Evolutionary conservation across 2,113 vertebrate genomes (phyloP).

Genomic region (Odobenus rosmarus): DNA sequence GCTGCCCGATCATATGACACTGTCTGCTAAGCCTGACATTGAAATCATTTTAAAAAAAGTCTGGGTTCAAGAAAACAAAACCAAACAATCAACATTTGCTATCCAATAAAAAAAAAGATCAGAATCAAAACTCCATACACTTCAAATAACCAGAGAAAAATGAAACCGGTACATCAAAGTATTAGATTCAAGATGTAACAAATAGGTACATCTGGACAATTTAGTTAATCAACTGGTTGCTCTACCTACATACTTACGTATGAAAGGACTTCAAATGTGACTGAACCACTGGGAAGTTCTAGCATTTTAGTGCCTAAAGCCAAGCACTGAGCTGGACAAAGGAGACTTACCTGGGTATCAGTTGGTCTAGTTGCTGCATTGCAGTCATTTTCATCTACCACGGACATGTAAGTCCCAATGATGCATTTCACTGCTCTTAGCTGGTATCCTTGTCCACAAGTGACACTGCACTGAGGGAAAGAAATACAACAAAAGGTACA

Average conservation of each 20-base stretch:
- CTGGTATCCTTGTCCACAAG: conserved; percentile 97
- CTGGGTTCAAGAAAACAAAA: background rate
- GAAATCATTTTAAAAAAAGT: background rate
- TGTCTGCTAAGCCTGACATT: background rate
- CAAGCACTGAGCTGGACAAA: background rate
- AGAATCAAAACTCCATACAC: background rate
- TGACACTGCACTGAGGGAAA: conserved; percentile 92
- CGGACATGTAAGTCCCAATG: conserved; percentile 91
- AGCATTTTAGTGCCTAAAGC: too few relatives aligned
- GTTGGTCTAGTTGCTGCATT: conserved; percentile 95
- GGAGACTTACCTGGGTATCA: conserved; percentile 91
- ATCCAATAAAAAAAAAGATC: background rate
- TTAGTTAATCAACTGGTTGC: background rate
- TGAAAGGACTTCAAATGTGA: background rate
- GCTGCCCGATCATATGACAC: background rate
- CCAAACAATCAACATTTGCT: background rate
- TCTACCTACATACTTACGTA: background rate
- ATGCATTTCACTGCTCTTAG: conserved; percentile 96
- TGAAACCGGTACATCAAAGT: background rate
- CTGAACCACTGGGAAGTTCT: too few relatives aligned
- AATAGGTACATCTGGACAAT: background rate
- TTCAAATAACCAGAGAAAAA: background rate
- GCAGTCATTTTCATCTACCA: conserved; percentile 95
- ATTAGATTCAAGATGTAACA: background rate
- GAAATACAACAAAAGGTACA: conserved; percentile 35